Percentiles rank a stretch among this genome's conserved stretches.
These are phyloP conservation scores for Alloscopus bannaensis DNA, from an alignment of 2,888 invertebrate genomes.

Conservation along the genomic window DNA sequence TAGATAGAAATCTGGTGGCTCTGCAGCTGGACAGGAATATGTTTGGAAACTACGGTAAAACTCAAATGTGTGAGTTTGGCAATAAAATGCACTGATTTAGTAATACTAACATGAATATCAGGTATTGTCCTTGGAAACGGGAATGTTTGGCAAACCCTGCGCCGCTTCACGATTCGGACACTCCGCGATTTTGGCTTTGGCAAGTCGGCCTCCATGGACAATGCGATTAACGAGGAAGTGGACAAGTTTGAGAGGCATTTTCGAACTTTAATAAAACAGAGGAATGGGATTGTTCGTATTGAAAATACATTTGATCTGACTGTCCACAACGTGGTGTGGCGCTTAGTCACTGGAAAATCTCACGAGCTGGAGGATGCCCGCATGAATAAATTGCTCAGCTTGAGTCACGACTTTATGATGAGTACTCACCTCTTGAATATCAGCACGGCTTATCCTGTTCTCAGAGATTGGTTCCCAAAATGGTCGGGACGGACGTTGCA, in stretches of 20 bases:
- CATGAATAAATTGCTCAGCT: neutral
- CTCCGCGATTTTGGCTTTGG: slow-evolving; percentile 50
- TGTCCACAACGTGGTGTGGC: slow-evolving; percentile 24
- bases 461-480: slow-evolving; percentile 7
- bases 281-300: neutral
- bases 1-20: too few species aligned
- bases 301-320: too few species aligned
- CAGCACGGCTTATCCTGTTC: neutral
- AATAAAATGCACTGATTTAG: too few species aligned
- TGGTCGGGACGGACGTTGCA: neutral
- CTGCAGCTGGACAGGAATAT: too few species aligned
- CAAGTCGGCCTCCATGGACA: slow-evolving; percentile 32
- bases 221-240: slow-evolving; percentile 28
- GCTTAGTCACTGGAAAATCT: slow-evolving; percentile 1
- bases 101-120: too few species aligned
- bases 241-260: slow-evolving; percentile 15
- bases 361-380: neutral
- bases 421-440: neutral
- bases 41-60: too few species aligned
- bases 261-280: slow-evolving; percentile 1
- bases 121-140: slow-evolving; percentile 23
- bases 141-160: slow-evolving; percentile 14
- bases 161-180: slow-evolving; percentile 29
- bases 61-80: too few species aligned
- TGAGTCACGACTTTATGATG: neutral